These are phyloP conservation scores for Trichogramma pretiosum DNA, from an alignment of 1,140 invertebrate genomes.

Conservation along the genomic window DNA sequence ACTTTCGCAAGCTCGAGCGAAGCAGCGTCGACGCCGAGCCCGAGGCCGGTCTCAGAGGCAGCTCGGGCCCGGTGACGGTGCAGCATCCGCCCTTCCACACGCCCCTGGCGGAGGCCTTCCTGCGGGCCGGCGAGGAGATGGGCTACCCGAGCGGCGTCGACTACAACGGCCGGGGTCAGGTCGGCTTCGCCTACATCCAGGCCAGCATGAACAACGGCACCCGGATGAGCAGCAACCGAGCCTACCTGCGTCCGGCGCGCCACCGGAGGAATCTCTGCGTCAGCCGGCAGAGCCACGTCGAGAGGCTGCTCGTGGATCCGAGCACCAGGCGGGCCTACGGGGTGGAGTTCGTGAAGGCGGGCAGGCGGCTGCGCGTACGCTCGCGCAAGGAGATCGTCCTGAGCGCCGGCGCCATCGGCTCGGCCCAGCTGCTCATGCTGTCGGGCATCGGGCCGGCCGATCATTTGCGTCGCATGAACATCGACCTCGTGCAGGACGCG, in stretches of 20 bases:
- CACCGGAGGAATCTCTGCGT: constrained; percentile 57
- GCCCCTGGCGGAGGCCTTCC: constrained; percentile 55
- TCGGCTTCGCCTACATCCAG: constrained; percentile 59
- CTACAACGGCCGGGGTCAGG: constrained; percentile 59
- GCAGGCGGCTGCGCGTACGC: constrained; percentile 47
- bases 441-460: constrained; percentile 71
- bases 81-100: constrained; percentile 50
- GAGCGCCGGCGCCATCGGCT: constrained; percentile 64
- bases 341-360: constrained; percentile 51
- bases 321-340: constrained; percentile 56
- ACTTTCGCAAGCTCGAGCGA: constrained; percentile 83
- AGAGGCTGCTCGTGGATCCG: constrained; percentile 65
- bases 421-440: constrained; percentile 70
- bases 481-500: constrained; percentile 58
- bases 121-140: constrained; percentile 56
- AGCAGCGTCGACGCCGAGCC: constrained; percentile 62
- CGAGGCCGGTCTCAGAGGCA: constrained; percentile 50
- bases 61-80: constrained; percentile 54
- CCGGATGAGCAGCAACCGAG: constrained; percentile 62
- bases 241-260: constrained; percentile 60
- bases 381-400: constrained; percentile 67
- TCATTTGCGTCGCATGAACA: constrained; percentile 54
- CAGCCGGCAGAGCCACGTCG: constrained; percentile 55
- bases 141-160: constrained; percentile 60
- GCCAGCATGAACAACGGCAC: constrained; percentile 60